Conservation (phyloP, 2,797 vertebrate genomes). For the Micropoecilia bifurca region DNA sequence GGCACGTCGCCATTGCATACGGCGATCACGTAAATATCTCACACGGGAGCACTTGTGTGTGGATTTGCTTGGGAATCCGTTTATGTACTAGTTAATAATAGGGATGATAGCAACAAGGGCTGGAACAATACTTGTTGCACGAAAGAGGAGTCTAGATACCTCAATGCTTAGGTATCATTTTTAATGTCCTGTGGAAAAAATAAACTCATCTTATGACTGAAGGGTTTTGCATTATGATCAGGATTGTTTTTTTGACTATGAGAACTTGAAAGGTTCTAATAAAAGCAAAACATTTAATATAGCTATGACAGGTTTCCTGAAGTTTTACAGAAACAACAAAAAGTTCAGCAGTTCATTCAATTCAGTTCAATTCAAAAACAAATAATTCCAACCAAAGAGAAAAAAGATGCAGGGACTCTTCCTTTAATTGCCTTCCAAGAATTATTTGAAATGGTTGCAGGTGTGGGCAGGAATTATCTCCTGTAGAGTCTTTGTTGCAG, state of each 20-base stretch:
- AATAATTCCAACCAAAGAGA: background rate
- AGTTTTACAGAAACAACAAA: background rate
- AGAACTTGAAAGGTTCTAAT: background rate
- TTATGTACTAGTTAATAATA: slow-evolving; percentile 69
- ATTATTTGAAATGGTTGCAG: background rate
- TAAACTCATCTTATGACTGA: background rate
- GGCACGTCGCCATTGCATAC: slow-evolving; percentile 70
- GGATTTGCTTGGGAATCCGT: slow-evolving; percentile 68
- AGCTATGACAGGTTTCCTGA: background rate
- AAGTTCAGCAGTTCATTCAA: background rate
- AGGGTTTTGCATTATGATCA: background rate
- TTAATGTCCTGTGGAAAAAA: background rate
- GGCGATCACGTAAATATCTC: slow-evolving; percentile 73
- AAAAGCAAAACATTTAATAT: background rate
- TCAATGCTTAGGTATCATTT: background rate
- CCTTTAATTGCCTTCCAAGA: background rate
- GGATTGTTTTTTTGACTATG: too few relatives aligned
- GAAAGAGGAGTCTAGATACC: slow-evolving; percentile 8
- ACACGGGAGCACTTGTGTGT: slow-evolving; percentile 46
- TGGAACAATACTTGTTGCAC: slow-evolving; percentile 12
- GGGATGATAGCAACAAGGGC: slow-evolving; percentile 45
- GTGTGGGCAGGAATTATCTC: background rate
- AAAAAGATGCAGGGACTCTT: too few relatives aligned
- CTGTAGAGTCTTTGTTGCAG: background rate
- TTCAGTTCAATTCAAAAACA: background rate